Conservation (phyloP, 2,888 invertebrate genomes). For the Erynnis tages region DNA sequence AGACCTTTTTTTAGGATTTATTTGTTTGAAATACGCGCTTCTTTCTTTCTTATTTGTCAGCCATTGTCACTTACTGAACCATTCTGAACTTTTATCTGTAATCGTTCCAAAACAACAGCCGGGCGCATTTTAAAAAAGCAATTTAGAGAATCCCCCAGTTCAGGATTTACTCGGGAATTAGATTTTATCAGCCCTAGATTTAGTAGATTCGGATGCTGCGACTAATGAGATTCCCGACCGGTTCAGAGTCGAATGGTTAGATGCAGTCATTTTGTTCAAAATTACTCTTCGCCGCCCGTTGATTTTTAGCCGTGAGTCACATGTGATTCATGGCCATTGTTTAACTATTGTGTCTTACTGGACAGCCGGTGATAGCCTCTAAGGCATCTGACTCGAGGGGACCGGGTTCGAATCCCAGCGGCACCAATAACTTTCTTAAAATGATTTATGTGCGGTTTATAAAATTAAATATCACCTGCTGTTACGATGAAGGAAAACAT, state of each 20-base stretch:
- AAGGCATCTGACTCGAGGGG: too few relatives aligned
- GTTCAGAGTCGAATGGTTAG: slow-evolving; percentile 25
- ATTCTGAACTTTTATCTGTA: too few relatives aligned
- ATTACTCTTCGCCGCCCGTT: slow-evolving; percentile 35
- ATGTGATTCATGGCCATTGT: not conserved
- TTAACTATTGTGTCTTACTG: not conserved
- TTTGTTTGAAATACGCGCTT: too few relatives aligned
- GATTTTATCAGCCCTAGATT: slow-evolving; percentile 29
- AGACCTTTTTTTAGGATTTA: too few relatives aligned
- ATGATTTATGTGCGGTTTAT: too few relatives aligned
- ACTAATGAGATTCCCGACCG: slow-evolving; percentile 31
- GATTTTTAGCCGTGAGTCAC: slow-evolving; percentile 28
- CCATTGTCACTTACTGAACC: too few relatives aligned
- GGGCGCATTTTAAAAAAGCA: slow-evolving; percentile 10
- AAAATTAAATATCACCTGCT: too few relatives aligned
- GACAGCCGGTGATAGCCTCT: too few relatives aligned
- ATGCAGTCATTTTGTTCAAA: slow-evolving; percentile 36
- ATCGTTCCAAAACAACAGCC: not conserved
- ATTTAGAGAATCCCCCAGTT: slow-evolving; percentile 12
- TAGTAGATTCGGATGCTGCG: slow-evolving; percentile 13
- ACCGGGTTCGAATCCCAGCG: too few relatives aligned
- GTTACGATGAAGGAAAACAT: too few relatives aligned
- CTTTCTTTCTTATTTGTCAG: too few relatives aligned
- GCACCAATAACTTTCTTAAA: too few relatives aligned
- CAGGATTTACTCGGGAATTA: slow-evolving; percentile 4